phyloP scores from a whole-genome alignment of 1,140 invertebrate species.

The Drosophila kurseongensis region DNA sequence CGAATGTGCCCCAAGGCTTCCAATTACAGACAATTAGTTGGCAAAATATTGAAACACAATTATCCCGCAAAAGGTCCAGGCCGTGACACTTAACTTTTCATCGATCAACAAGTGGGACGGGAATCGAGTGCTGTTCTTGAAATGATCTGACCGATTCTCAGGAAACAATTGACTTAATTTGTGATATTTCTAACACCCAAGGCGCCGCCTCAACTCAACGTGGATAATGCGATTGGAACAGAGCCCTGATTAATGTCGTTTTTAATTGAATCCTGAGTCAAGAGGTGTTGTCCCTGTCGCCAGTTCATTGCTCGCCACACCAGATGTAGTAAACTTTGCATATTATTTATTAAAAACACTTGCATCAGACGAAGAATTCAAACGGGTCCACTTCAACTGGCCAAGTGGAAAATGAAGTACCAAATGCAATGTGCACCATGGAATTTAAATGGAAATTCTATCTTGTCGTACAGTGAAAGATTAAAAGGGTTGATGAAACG shows the following conservation, averaged over 20 bases:
- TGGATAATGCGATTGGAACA: conserved; percentile 21
- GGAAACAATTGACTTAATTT: conserved; percentile 64
- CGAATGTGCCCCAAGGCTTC: conserved; percentile 48
- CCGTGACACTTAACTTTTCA: conserved; percentile 60
- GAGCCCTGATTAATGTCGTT: conserved; percentile 32
- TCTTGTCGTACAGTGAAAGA: conserved; percentile 28
- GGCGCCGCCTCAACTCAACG: conserved; percentile 20
- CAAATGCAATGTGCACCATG: conserved; percentile 42
- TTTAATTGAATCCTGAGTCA: conserved; percentile 50
- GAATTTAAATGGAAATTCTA: conserved; percentile 58
- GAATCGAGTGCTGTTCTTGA: conserved; percentile 48
- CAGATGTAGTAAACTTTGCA: conserved; percentile 51
- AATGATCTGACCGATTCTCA: conserved; percentile 44
- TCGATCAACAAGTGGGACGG: conserved; percentile 50
- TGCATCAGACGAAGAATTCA: conserved; percentile 26
- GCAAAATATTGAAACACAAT: conserved; percentile 68
- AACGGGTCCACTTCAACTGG: conserved; percentile 19
- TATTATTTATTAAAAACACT: conserved; percentile 43
- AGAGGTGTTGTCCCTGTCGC: conserved; percentile 6
- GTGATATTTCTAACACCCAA: conserved; percentile 47
- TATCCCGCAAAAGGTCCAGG: conserved; percentile 54
- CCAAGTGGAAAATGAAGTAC: conserved; percentile 24
- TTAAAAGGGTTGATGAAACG: background rate
- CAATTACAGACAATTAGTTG: conserved; percentile 76
- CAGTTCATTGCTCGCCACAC: conserved; percentile 41